Evolutionary conservation across 2,797 vertebrate genomes (phyloP).

Genomic region (Danio aesculapii): DNA sequence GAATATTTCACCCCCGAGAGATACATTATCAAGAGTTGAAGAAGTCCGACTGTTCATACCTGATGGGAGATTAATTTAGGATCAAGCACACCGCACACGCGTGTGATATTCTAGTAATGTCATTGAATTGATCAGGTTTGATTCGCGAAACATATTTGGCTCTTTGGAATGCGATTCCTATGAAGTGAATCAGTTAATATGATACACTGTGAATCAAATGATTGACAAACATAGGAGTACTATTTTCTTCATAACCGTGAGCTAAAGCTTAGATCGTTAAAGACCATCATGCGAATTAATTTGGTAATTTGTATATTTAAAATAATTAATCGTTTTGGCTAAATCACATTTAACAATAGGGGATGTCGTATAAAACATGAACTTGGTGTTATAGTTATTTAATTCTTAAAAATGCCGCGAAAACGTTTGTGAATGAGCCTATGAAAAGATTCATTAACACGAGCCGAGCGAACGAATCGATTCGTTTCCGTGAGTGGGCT

Average conservation of each 20-base stretch:
- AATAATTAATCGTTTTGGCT: too few relatives aligned
- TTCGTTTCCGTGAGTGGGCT: not conserved
- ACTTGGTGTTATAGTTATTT: not conserved
- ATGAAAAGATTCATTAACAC: not conserved
- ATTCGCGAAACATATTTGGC: not conserved
- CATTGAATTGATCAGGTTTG: not conserved
- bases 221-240: not conserved
- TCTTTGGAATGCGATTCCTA: not conserved
- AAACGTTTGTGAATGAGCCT: not conserved
- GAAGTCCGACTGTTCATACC: too few relatives aligned
- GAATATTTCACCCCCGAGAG: not conserved
- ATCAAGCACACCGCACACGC: not conserved
- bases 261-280: too few relatives aligned
- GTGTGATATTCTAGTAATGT: not conserved
- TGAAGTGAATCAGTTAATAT: not conserved
- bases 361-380: too few relatives aligned
- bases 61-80: not conserved
- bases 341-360: too few relatives aligned
- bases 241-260: too few relatives aligned
- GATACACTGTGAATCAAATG: not conserved
- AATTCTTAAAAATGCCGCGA: not conserved
- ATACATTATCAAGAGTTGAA: not conserved
- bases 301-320: too few relatives aligned
- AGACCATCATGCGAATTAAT: not conserved
- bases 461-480: not conserved